Evolutionary conservation across 2,888 invertebrate species (phyloP).

Genomic region (Drosophila cracens): DNA sequence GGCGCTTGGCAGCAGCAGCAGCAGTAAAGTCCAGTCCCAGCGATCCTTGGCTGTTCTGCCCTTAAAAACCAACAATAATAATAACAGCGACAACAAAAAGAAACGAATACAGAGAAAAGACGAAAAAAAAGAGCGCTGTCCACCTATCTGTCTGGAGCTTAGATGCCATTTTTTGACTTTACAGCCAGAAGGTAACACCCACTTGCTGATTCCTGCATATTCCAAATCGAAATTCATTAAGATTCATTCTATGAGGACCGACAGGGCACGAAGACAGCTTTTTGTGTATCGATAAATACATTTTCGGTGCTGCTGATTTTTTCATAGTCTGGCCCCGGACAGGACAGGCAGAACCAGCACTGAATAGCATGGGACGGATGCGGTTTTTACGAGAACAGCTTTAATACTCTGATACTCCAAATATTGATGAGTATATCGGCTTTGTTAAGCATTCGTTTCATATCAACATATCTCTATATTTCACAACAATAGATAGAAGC

Average conservation of each 20-base stretch:
- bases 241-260: conserved; percentile 69
- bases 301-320: conserved; percentile 27
- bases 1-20: conserved; percentile 55
- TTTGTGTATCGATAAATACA: conserved; percentile 33
- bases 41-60: conserved; percentile 34
- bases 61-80: conserved; percentile 53
- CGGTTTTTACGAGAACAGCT: conserved; percentile 16
- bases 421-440: background rate
- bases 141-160: conserved; percentile 78
- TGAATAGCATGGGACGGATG: conserved; percentile 20
- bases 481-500: background rate
- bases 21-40: conserved; percentile 20
- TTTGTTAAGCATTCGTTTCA: background rate
- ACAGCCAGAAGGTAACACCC: conserved; percentile 84
- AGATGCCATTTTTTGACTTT: conserved; percentile 82
- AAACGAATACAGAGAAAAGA: conserved; percentile 9
- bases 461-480: background rate
- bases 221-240: conserved; percentile 69
- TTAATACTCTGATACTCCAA: background rate
- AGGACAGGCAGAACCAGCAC: conserved; percentile 4
- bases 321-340: conserved; percentile 40
- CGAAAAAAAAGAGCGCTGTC: conserved; percentile 53
- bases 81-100: conserved; percentile 49
- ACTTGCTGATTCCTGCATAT: conserved; percentile 68
- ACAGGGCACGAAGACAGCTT: conserved; percentile 19